Base-by-base conservation (phyloP, 2,888 invertebrate species). In the Cosmopolites sordidus region DNA sequence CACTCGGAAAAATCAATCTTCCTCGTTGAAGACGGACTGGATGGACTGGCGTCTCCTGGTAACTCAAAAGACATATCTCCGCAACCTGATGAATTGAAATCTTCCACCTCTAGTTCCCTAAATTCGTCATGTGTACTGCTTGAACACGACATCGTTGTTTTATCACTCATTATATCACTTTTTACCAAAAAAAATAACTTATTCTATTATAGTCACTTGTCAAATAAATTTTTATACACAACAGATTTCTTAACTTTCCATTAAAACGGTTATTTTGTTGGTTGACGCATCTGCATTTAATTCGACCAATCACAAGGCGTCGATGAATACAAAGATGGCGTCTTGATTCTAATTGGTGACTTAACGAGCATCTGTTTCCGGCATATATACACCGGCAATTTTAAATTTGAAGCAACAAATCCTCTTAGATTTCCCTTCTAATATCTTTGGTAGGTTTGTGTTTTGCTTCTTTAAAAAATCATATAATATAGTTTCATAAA, bases 41-140 rank as follows among this genome's bases (percentile, higher is more conserved):
- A 8, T n/a, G 33, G 17, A 38, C 39, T 39, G 8, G 44, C 73
- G 44, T 78, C 83, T 51, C 77, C 78, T 61, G 82, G 80, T 66
- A 80, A 78, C 66, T 83, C 83, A 65, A 80, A 81, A 68, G 83
- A 81, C 74, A 83, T 78, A 72, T 84, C 83, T 73, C 81, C 79
- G 60, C 77, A 78, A 52, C 83, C 81, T n/a, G 71, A 71, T 2
- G 69, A 67, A 60, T 74, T 71, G 18, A 73, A 64, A 58, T 72
- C 70, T 50, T 72, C 70, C 16, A 51, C 55, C 51, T 68, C 58
- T 17, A 43, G 37, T 16, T 58, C 65, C 27, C 60, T 61, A 15
- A 66, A 58, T 33, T 70, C 69, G 22, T 63, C 66, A 27, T 58
- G 60, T 42, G 61, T 49, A 55, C 60, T 66, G 51, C 62, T 60